These are phyloP conservation scores for Epinephelus moara DNA, from an alignment of 2,113 vertebrate genomes.

Conservation along the genomic window DNA sequence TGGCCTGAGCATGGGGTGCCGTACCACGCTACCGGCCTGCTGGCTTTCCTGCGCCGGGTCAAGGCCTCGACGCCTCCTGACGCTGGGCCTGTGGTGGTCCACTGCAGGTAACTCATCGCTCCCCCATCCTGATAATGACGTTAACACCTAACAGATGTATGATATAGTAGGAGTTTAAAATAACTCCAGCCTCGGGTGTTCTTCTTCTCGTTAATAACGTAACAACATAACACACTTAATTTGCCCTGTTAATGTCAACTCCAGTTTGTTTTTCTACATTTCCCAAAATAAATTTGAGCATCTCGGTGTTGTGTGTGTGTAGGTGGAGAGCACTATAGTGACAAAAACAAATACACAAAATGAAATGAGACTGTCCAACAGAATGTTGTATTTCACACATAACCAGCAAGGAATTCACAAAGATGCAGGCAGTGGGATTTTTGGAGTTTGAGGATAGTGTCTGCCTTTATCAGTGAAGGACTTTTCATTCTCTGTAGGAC, in stretches of 20 bases:
- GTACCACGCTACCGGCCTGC: slow-evolving; percentile 92
- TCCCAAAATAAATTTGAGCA: slow-evolving; percentile 21
- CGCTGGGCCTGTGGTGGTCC: slow-evolving; percentile 93
- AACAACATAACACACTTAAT: neutral
- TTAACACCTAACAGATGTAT: neutral
- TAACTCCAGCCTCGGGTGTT: neutral
- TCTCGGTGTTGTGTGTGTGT: neutral
- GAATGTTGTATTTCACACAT: slow-evolving; percentile 25
- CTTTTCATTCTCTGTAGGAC: neutral
- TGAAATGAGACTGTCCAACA: neutral
- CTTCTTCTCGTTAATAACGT: neutral
- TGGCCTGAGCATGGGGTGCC: slow-evolving; percentile 98
- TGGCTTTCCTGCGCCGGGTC: slow-evolving; percentile 95
- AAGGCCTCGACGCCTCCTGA: slow-evolving; percentile 93
- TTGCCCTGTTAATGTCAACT: neutral
- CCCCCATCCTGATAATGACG: neutral
- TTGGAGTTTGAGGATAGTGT: neutral
- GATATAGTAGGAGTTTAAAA: neutral
- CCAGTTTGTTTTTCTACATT: neutral
- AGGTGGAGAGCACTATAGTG: slow-evolving; percentile 14
- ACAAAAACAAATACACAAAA: neutral
- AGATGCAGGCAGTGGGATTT: neutral
- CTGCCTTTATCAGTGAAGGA: neutral
- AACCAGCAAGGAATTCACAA: neutral
- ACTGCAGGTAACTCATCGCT: slow-evolving; percentile 90